These are phyloP conservation scores for Ceratosolen fusciceps DNA, from an alignment of 1,140 invertebrate genomes.

Conservation along the genomic window DNA sequence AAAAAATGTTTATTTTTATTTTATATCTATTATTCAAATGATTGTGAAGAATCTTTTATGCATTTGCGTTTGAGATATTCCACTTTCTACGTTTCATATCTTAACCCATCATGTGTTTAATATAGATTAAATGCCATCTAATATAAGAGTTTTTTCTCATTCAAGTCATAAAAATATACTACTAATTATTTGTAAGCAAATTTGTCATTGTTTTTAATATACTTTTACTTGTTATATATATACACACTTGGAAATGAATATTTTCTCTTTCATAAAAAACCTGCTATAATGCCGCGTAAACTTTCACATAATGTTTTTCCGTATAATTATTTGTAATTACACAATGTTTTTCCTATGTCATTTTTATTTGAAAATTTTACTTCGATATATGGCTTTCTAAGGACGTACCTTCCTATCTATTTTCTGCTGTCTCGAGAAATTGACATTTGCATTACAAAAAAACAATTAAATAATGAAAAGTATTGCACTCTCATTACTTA, in stretches of 20 bases:
- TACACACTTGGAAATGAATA: not conserved
- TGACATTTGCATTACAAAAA: not conserved
- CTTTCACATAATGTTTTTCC: slow-evolving; percentile 20
- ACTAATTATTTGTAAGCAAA: too few relatives aligned
- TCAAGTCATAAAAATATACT: too few relatives aligned
- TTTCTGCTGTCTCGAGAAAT: not conserved
- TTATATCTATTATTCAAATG: too few relatives aligned
- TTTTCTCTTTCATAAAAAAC: slow-evolving; percentile 14
- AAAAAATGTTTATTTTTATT: too few relatives aligned
- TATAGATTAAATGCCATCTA: too few relatives aligned
- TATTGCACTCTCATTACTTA: too few relatives aligned
- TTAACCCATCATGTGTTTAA: too few relatives aligned
- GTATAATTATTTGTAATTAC: slow-evolving; percentile 18
- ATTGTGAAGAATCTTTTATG: too few relatives aligned
- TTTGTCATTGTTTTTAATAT: not conserved
- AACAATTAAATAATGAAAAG: too few relatives aligned
- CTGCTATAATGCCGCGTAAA: not conserved
- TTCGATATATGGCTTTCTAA: slow-evolving; percentile 13
- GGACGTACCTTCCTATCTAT: not conserved
- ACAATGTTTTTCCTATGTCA: slow-evolving; percentile 10
- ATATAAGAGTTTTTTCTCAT: too few relatives aligned
- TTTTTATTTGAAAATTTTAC: slow-evolving; percentile 9
- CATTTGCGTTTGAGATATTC: too few relatives aligned
- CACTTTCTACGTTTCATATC: too few relatives aligned
- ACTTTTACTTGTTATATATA: not conserved